phyloP scores from a whole-genome alignment of 2,888 invertebrate genomes.

The Luffia ferchaultella region DNA sequence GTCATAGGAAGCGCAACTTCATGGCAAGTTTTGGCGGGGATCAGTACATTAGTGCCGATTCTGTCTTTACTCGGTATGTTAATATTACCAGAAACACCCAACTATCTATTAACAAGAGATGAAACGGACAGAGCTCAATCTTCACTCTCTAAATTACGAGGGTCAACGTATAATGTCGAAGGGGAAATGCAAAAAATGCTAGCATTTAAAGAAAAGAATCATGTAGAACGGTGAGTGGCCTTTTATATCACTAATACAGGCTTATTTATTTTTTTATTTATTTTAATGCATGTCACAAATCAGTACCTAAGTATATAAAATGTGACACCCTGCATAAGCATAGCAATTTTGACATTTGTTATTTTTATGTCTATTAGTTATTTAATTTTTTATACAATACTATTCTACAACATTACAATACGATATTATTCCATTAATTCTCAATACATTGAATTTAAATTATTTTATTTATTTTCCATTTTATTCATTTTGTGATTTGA shows the following conservation, averaged over 20 bases:
- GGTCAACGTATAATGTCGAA: conserved; percentile 68
- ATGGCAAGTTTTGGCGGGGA: conserved; percentile 71
- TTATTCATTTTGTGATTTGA: no score
- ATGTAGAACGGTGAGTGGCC: conserved; percentile 58
- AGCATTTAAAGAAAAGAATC: conserved; percentile 69
- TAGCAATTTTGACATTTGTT: no score
- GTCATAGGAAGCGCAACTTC: conserved; percentile 65
- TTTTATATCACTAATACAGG: no score
- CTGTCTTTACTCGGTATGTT: conserved; percentile 68
- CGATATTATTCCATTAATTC: no score
- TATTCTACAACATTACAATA: no score
- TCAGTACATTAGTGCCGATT: conserved; percentile 69
- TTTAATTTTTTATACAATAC: no score
- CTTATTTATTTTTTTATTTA: no score
- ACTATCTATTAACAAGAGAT: conserved; percentile 71
- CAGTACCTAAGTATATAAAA: no score
- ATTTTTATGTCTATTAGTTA: no score
- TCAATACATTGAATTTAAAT: no score
- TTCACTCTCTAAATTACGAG: conserved; percentile 66
- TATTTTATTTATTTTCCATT: no score
- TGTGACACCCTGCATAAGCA: no score
- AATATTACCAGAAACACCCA: conserved; percentile 76
- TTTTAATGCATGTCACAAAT: neutral
- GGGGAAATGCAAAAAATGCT: conserved; percentile 69
- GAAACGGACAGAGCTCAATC: conserved; percentile 66